Percentiles rank a stretch among this genome's conserved stretches.
phyloP scores from a whole-genome alignment of 2,888 invertebrate genomes.

The Pyrrhosoma nymphula region DNA sequence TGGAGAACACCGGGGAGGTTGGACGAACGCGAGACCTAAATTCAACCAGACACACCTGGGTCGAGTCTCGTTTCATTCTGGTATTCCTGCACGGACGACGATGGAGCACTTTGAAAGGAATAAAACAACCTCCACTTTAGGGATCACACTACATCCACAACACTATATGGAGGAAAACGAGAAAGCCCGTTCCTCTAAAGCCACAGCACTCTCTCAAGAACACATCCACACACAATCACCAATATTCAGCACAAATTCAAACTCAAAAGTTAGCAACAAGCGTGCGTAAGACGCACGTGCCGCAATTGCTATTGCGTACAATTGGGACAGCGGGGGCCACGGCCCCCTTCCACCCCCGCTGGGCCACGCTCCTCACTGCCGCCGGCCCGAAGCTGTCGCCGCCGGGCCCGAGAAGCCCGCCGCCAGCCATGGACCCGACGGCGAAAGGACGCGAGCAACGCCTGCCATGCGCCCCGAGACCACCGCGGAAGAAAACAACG shows the following conservation, averaged over 20 bases:
- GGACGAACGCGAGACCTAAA: not conserved
- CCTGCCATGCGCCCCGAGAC: too few species aligned
- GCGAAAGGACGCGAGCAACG: not conserved
- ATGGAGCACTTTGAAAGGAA: not conserved
- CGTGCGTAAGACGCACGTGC: not conserved
- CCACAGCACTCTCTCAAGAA: not conserved
- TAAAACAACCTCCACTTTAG: not conserved
- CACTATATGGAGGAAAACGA: not conserved
- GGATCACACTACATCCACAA: not conserved
- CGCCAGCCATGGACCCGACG: slow-evolving; percentile 56
- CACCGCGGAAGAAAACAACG: not conserved
- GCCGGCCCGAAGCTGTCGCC: not conserved
- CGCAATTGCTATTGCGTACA: not conserved
- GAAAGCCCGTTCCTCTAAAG: not conserved
- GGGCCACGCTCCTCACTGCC: not conserved
- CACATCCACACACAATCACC: not conserved
- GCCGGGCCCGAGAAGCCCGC: slow-evolving; percentile 14
- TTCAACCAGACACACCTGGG: not conserved
- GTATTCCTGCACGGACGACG: not conserved
- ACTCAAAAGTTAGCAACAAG: not conserved
- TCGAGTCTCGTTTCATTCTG: not conserved
- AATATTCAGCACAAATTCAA: not conserved
- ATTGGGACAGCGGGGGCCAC: slow-evolving; percentile 38
- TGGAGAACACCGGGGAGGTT: not conserved
- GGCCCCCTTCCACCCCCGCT: slow-evolving; percentile 49